Conservation (phyloP, 2,113 vertebrate species). For the Pseudois nayaur region DNA sequence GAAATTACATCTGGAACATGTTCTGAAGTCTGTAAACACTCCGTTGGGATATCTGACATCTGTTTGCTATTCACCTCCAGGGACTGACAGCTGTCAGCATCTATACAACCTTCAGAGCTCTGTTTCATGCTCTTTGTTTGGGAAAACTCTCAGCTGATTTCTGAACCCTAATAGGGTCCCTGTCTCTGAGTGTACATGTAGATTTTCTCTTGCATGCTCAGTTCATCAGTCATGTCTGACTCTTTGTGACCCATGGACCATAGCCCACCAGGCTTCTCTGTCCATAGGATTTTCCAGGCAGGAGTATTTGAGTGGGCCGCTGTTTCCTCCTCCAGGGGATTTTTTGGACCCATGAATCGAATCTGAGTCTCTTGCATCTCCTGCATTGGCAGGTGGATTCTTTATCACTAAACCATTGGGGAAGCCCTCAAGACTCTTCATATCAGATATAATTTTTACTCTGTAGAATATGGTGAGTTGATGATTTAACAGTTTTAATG, state of each 20-base stretch:
- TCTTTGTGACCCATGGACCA: not conserved
- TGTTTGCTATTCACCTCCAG: not conserved
- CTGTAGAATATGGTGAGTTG: not conserved
- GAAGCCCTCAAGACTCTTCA: not conserved
- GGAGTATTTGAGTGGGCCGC: not conserved
- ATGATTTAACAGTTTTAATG: not conserved
- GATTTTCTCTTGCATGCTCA: not conserved
- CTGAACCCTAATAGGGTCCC: not conserved
- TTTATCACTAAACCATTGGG: not conserved
- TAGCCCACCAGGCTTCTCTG: not conserved
- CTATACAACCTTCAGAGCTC: not conserved
- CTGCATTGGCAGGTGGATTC: not conserved
- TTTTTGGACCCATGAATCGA: not conserved
- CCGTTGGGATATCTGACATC: not conserved
- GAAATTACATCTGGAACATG: not conserved
- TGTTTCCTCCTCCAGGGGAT: not conserved
- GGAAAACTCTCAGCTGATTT: constrained; percentile 4
- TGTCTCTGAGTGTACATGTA: not conserved
- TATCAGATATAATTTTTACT: not conserved
- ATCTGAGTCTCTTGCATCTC: not conserved
- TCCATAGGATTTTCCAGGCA: not conserved
- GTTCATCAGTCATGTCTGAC: not conserved
- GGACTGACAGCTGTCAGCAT: not conserved
- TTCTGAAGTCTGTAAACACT: not conserved
- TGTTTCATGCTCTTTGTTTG: not conserved